These are phyloP conservation scores for Macropus fuliginosus DNA, from an alignment of 2,797 vertebrate genomes.

Conservation along the genomic window DNA sequence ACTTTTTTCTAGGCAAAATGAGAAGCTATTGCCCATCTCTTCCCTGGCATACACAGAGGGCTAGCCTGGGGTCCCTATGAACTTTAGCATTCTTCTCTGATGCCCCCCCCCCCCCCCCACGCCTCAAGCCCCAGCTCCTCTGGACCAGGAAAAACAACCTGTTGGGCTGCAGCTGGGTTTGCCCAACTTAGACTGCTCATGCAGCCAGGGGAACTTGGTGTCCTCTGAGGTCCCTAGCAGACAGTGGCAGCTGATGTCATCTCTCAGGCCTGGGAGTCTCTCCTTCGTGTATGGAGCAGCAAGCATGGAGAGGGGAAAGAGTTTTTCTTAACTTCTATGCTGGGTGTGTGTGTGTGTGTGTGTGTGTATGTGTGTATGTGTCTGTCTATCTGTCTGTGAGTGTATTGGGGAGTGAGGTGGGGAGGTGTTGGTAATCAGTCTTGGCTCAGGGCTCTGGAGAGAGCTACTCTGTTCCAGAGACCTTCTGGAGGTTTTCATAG, in stretches of 20 bases:
- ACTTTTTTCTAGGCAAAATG: not conserved
- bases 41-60: not conserved
- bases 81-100: not conserved
- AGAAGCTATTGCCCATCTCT: not conserved
- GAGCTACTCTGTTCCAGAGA: not conserved
- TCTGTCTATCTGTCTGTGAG: not conserved
- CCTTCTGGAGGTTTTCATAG: not conserved
- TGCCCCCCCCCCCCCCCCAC: not conserved
- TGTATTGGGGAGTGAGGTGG: not conserved
- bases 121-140: not conserved
- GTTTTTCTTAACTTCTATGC: not conserved
- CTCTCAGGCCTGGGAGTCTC: not conserved
- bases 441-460: not conserved
- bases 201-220: conserved; percentile 41
- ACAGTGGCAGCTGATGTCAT: conserved; percentile 32
- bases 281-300: not conserved
- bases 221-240: not conserved
- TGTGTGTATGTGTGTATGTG: too few relatives aligned
- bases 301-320: not conserved
- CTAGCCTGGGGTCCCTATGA: not conserved
- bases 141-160: not conserved
- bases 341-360: too few relatives aligned
- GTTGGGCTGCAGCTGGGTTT: not conserved
- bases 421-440: not conserved
- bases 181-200: conserved; percentile 34